Percentiles rank a stretch among this genome's conserved stretches.
Conservation (phyloP, 2,797 vertebrate genomes). For the Acridotheres tristis region DNA sequence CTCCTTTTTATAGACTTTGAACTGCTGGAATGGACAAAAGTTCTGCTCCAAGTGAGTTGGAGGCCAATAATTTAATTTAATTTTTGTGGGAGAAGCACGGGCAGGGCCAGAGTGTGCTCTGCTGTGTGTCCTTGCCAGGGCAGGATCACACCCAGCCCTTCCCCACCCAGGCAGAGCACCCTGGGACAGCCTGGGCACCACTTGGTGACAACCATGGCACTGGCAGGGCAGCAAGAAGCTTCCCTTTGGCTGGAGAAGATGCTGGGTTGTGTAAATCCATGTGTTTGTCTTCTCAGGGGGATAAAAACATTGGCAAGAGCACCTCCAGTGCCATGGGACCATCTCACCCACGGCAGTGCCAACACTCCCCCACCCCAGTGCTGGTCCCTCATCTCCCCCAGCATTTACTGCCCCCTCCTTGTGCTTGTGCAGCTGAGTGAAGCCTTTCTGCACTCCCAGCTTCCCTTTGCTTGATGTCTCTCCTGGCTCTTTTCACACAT, state of each 20-base stretch:
- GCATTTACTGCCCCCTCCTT: background rate
- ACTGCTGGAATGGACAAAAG: background rate
- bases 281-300: background rate
- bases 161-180: background rate
- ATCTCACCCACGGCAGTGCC: background rate
- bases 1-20: background rate
- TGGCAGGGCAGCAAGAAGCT: background rate
- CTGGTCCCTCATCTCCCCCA: background rate
- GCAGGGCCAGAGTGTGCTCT: background rate
- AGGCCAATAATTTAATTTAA: background rate
- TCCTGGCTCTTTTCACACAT: constrained; percentile 36
- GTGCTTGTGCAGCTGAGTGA: background rate
- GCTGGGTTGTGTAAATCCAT: background rate
- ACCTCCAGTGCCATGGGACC: background rate
- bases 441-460: background rate
- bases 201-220: background rate
- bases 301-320: background rate
- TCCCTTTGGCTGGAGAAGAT: background rate
- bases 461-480: constrained; percentile 18
- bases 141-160: background rate
- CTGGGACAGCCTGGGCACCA: too few relatives aligned
- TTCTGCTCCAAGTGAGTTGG: background rate
- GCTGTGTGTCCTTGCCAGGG: background rate
- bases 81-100: background rate
- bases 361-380: fast-evolving